A percentile compares a stretch with the other conserved stretches of the same genome.
Evolutionary conservation across 2,113 vertebrate genomes (phyloP).

Genomic region (Bucco capensis): DNA sequence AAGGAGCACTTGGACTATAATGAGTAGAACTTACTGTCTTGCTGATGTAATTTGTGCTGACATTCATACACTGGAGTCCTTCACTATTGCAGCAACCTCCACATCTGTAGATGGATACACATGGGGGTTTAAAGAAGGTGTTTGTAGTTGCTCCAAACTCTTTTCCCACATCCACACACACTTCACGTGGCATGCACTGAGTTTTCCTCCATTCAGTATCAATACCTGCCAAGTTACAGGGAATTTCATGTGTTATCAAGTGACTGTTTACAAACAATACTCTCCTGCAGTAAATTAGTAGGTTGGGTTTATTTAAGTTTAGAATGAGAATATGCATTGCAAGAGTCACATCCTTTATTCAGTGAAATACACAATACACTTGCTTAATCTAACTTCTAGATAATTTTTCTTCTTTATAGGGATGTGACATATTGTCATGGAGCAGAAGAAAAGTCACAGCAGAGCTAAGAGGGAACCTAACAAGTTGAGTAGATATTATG

Average conservation of each 20-base stretch:
- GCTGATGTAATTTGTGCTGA: slow-evolving; percentile 92
- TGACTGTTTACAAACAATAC: slow-evolving; percentile 37
- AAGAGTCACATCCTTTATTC: not conserved
- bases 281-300: not conserved
- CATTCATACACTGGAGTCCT: slow-evolving; percentile 93
- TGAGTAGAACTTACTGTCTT: slow-evolving; percentile 86
- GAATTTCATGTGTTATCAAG: slow-evolving; percentile 70
- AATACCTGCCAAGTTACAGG: slow-evolving; percentile 88
- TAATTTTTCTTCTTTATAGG: not conserved
- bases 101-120: slow-evolving; percentile 99
- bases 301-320: not conserved
- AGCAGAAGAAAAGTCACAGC: not conserved
- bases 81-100: slow-evolving; percentile 98
- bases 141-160: slow-evolving; percentile 97
- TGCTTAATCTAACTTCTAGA: no score
- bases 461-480: not conserved
- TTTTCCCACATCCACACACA: slow-evolving; percentile 98
- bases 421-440: not conserved
- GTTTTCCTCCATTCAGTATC: slow-evolving; percentile 98
- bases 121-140: slow-evolving; percentile 99
- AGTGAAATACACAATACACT: not conserved
- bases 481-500: not conserved
- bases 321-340: not conserved
- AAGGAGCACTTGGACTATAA: not conserved
- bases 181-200: slow-evolving; percentile 94